Percentiles rank a stretch among this genome's conserved stretches.
These are phyloP conservation scores for Triplophysa yarkandensis DNA, from an alignment of 2,797 vertebrate genomes.

Conservation along the genomic window DNA sequence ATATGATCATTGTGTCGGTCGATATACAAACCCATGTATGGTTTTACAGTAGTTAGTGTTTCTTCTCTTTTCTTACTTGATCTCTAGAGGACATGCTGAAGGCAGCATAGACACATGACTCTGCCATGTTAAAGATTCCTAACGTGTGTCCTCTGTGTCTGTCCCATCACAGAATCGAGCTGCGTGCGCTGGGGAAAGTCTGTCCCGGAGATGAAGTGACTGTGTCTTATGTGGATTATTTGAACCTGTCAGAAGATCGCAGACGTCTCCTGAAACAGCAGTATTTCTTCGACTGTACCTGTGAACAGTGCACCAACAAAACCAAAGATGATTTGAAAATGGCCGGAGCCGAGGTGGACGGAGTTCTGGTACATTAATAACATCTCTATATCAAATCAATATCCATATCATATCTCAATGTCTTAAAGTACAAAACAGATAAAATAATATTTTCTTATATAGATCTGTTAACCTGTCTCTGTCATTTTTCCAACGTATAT, in stretches of 20 bases:
- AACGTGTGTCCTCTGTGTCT: not conserved
- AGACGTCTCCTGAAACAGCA: slow-evolving; percentile 83
- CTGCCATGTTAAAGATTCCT: not conserved
- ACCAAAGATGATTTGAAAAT: slow-evolving; percentile 89
- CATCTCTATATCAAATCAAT: not conserved
- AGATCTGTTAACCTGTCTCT: no score
- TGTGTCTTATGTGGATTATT: slow-evolving; percentile 92
- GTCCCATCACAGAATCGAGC: slow-evolving; percentile 83
- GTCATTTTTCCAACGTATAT: no score
- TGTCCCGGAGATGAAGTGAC: slow-evolving; percentile 87
- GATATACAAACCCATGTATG: slow-evolving; percentile 38
- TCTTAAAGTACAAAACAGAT: not conserved
- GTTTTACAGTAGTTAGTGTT: slow-evolving; percentile 5
- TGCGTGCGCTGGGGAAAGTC: slow-evolving; percentile 88
- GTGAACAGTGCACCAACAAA: slow-evolving; percentile 86
- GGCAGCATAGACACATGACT: not conserved
- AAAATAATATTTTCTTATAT: no score
- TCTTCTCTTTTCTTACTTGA: slow-evolving; percentile 5
- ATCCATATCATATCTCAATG: not conserved
- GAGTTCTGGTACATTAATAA: slow-evolving; percentile 74
- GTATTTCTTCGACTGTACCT: slow-evolving; percentile 93
- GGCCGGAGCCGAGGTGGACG: slow-evolving; percentile 77
- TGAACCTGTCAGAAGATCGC: slow-evolving; percentile 86
- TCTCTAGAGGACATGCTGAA: not conserved
- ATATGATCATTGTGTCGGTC: slow-evolving; percentile 45